Percentiles rank a stretch among this genome's conserved stretches.
Evolutionary conservation across 2,797 vertebrate species (phyloP).

Genomic region (Phyllotis vaccarum): DNA sequence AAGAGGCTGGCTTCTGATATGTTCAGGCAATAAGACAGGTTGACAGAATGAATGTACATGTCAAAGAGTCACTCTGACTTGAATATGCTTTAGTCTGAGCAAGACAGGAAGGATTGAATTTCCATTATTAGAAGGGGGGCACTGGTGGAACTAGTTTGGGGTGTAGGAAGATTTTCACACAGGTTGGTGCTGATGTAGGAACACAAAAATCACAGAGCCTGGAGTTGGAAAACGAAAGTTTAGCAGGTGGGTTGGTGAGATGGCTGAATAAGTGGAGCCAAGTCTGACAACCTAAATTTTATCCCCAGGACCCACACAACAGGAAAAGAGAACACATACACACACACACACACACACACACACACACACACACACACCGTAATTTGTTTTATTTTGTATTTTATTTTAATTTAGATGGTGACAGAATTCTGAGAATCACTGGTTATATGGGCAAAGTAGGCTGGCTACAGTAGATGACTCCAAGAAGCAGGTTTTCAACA

Average conservation of each 20-base stretch:
- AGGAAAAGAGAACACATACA: neutral
- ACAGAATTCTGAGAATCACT: neutral
- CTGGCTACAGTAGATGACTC: neutral
- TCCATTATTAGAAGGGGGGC: neutral
- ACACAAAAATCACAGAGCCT: neutral
- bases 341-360: neutral
- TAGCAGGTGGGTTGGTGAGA: neutral
- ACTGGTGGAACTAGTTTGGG: neutral
- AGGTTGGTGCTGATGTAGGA: neutral
- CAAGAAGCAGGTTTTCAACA: neutral
- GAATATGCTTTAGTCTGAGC: neutral
- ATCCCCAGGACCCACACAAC: neutral
- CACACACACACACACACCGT: neutral
- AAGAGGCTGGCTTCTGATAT: neutral
- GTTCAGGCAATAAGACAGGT: neutral
- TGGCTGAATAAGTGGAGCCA: neutral
- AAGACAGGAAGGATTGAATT: neutral
- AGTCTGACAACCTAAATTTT: neutral
- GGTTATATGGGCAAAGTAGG: neutral
- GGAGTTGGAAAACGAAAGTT: neutral
- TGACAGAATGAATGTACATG: neutral
- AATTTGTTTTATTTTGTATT: neutral
- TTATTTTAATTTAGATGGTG: neutral
- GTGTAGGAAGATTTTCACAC: neutral
- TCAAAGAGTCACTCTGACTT: neutral